Conservation (phyloP, 2,888 invertebrate species). For the Lampropteryx suffumata region DNA sequence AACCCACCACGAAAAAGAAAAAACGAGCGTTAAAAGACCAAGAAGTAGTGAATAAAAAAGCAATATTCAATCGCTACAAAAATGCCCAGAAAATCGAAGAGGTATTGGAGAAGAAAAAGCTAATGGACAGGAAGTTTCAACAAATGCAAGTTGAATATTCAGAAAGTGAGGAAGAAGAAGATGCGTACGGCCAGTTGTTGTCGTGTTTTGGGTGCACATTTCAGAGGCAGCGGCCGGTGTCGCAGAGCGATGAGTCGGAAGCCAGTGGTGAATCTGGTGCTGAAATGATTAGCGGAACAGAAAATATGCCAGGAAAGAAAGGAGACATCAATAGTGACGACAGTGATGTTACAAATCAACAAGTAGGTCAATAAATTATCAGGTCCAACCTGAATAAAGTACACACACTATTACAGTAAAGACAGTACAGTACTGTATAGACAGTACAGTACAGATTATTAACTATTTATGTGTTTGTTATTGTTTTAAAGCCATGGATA, state of each 20-base stretch:
- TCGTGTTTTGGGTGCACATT: constrained; percentile 68
- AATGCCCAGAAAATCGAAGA: constrained; percentile 75
- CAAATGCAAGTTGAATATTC: constrained; percentile 63
- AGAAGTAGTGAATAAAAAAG: constrained; percentile 64
- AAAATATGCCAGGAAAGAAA: not conserved
- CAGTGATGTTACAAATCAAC: constrained; percentile 32
- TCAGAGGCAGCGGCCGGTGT: constrained; percentile 40
- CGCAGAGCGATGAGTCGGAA: constrained; percentile 56
- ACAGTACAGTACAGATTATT: too few species aligned
- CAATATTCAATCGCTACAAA: constrained; percentile 76
- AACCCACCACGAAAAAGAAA: constrained; percentile 52
- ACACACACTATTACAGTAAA: too few species aligned
- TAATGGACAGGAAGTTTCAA: constrained; percentile 60
- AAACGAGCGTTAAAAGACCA: constrained; percentile 50
- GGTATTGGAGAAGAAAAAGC: constrained; percentile 66
- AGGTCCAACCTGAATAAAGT: too few species aligned
- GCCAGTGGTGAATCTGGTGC: constrained; percentile 12
- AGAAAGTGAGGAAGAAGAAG: constrained; percentile 78
- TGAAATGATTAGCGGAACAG: constrained; percentile 10
- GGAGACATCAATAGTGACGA: constrained; percentile 9
- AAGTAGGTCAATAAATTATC: not conserved
- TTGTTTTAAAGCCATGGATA: too few species aligned
- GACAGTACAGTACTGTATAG: too few species aligned
- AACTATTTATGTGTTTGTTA: too few species aligned
- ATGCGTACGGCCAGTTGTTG: constrained; percentile 78